Evolutionary conservation across 2,888 invertebrate species (phyloP), one percentile per base, ranked within the genome.

Genomic region (Anoplius nigerrimus): DNA sequence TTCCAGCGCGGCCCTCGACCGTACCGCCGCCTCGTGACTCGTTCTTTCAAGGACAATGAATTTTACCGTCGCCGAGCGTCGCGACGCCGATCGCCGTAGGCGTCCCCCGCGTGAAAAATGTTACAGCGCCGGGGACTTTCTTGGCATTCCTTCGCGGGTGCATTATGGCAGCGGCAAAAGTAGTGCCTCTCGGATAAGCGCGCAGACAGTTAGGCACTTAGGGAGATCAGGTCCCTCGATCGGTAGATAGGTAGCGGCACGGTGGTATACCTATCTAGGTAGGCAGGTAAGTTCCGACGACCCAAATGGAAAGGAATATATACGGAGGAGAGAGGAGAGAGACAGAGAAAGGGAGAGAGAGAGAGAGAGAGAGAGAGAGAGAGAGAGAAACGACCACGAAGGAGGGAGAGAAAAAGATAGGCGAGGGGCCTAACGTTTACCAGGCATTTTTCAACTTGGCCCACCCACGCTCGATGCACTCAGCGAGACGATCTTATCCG

Each of bases 31-130:
- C 20, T 1, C 5, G 6, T 72, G 66, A 76, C 74, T 71, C 57
- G 62, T 66, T 66, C 34, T 67, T 72, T 69, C 71, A 69, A 72
- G 69, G 65, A 69, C 71, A 69, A 69, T 59, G 62, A 62, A 69
- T 65, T 34, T 72, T 66, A 66, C 54, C 59, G 56, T 13, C 34
- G 34, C 11, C 34, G 34, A 34, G n/a, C 34, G 34, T 34, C 34
- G 34, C 34, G 34, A 34, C 34, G 34, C 34, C 1, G 11, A 5
- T 34, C 64, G 60, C 34, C 34, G 34, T 34, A 34, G 34, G 34
- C 34, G 34, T 34, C 8, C n/a, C 56, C 62, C 62, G 62, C 52
- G 65, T 64, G 71, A 55, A 72, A 72, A 65, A 72, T 54, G 54
- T 59, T 69, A 58, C 64, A 18, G 6, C 16, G 48, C n/a, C 48